Evolutionary conservation across 2,797 vertebrate species (phyloP), one percentile per base, ranked within the genome.

Genomic region (Distichodus sexfasciatus): DNA sequence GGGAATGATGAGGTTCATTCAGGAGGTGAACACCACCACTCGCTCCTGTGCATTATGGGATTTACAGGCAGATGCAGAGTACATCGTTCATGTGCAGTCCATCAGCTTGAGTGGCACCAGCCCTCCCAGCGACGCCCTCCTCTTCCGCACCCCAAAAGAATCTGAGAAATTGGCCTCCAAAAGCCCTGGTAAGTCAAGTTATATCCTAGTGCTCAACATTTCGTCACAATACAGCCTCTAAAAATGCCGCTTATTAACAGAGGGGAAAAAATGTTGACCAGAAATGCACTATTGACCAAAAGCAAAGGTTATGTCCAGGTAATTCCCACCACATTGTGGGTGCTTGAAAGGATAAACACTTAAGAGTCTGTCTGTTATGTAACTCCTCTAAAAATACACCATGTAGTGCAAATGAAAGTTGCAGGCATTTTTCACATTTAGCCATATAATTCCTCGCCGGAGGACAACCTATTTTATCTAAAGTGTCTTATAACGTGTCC

Each of bases 11-110:
- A 91, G 96, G 70, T 95, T 97, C 88, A 98, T 98, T 88, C 95
- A 98, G 88, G 96, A 98, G 75, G 94, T 98, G 82, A 98, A 98
- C 91, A 98, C 96, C 79, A 97, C 95, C 86, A 97, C 94, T 0
- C 94, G 94, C 79, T 98, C 96, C 2, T 98, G 96, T 62, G 94
- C 92, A 57, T 84, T 98, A 76, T 98, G 96, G 96, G 96, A 96
- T 79, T 88, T 98, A 84, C 94, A 98, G 64, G 94, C 96, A 85
- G 95, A 98, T 87, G 97, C 95, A 0, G 95, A 97, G 79, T 98
- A 98, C 84, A 97, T 96, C 0, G 92, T 98, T 62, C 95, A 98
- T 0, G 95, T 98, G 55, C 95, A 97, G 88, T 89, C 94, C 84
- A 95, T 98, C 88, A 96, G 95, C 85, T 92, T 96, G 87, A 94